phyloP scores from a whole-genome alignment of 2,113 vertebrate species.

The Apistogramma diplotaenia region DNA sequence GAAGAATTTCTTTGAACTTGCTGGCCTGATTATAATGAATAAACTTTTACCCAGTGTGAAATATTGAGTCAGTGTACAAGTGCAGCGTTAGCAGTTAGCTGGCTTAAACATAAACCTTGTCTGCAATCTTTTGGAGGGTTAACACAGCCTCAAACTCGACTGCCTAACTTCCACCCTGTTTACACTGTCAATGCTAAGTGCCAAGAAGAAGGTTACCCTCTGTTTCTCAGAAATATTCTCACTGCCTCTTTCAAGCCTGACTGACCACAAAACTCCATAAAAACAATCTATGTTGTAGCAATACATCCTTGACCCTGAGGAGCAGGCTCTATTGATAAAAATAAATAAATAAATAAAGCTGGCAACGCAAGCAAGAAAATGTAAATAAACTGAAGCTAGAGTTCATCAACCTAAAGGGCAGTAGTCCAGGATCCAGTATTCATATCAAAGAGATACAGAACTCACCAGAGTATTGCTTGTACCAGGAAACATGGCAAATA shows the following conservation, averaged over 20 bases:
- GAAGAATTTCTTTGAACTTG: not conserved
- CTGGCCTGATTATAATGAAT: conserved; percentile 1
- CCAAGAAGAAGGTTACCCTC: conserved; percentile 11
- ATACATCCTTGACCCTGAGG: conserved; percentile 47
- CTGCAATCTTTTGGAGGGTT: not conserved
- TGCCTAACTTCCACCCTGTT: conserved; percentile 46
- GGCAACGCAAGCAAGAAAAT: conserved; percentile 4
- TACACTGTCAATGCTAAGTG: conserved; percentile 29
- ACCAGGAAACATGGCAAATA: not conserved
- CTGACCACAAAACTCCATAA: conserved; percentile 28
- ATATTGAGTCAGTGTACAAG: conserved; percentile 21
- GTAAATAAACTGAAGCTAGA: conserved; percentile 44
- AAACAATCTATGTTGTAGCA: conserved; percentile 56
- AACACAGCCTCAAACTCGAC: not conserved
- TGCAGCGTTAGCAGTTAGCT: conserved; percentile 25
- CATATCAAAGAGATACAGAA: not conserved
- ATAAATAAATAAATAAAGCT: not conserved
- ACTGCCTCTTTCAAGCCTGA: conserved; percentile 34
- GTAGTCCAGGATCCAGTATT: not conserved
- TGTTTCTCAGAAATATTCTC: conserved; percentile 24
- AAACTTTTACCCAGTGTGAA: conserved; percentile 23
- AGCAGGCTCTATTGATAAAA: conserved; percentile 9
- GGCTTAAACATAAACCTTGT: conserved; percentile 51
- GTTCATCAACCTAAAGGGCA: conserved; percentile 37
- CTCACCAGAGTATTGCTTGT: not conserved